Conservation (phyloP, 1,140 invertebrate genomes). For the Parapsyche elsis region DNA sequence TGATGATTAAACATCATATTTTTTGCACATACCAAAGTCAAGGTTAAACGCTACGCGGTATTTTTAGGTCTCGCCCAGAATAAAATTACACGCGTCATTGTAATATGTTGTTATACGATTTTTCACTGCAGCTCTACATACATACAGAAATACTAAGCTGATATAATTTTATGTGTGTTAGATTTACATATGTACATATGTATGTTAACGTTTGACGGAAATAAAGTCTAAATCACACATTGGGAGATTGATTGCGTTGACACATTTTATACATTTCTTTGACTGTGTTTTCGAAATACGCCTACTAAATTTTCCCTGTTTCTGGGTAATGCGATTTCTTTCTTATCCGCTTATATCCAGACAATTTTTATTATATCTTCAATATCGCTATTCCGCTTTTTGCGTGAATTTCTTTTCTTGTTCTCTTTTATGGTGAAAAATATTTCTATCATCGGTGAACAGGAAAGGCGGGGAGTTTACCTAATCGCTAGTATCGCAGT, state of each 20-base stretch:
- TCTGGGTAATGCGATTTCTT: constrained; percentile 47
- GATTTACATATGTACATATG: too few species aligned
- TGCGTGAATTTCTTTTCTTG: constrained; percentile 27
- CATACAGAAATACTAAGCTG: too few species aligned
- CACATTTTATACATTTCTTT: not conserved
- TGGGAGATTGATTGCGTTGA: not conserved
- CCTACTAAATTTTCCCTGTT: constrained; percentile 45
- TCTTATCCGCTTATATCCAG: constrained; percentile 48
- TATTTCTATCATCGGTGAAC: constrained; percentile 8
- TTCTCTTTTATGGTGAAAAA: constrained; percentile 36
- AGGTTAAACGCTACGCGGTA: too few species aligned
- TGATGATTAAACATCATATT: too few species aligned
- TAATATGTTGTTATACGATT: too few species aligned
- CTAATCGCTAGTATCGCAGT: constrained; percentile 25
- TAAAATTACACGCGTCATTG: too few species aligned
- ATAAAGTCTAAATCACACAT: too few species aligned
- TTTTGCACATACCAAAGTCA: not conserved
- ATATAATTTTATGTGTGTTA: too few species aligned
- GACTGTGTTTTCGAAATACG: constrained; percentile 20
- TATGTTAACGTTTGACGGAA: too few species aligned
- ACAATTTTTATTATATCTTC: constrained; percentile 49
- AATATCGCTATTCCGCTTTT: constrained; percentile 35
- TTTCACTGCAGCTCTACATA: too few species aligned
- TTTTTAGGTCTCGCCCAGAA: too few species aligned
- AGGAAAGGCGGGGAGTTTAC: constrained; percentile 1